Evolutionary conservation across 1,140 invertebrate species (phyloP).

Genomic region (Drosophila pandora): DNA sequence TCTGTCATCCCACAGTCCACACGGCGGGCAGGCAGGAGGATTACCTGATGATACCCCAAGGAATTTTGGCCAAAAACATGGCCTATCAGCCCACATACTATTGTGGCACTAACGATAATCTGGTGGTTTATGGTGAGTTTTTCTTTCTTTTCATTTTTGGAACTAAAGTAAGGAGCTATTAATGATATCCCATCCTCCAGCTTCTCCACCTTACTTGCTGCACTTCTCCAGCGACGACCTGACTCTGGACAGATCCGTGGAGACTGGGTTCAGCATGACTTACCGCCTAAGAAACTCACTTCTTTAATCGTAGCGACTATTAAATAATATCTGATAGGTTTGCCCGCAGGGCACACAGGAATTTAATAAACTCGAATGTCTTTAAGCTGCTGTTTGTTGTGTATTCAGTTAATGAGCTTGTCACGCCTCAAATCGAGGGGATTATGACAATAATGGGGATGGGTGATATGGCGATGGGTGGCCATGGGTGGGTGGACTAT

Average conservation of each 20-base stretch:
- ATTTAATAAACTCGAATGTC: constrained; percentile 65
- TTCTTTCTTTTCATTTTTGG: not conserved
- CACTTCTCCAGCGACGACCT: constrained; percentile 71
- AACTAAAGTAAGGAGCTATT: not conserved
- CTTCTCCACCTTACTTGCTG: constrained; percentile 61
- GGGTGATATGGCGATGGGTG: not conserved
- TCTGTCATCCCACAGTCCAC: constrained; percentile 60
- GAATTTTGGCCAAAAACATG: constrained; percentile 56
- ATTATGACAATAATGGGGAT: constrained; percentile 29
- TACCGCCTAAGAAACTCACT: constrained; percentile 61
- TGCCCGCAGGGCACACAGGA: constrained; percentile 40
- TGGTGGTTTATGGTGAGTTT: constrained; percentile 62
- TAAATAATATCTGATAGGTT: constrained; percentile 8
- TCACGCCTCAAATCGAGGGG: constrained; percentile 32
- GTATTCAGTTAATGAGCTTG: constrained; percentile 42
- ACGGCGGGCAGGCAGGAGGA: constrained; percentile 82
- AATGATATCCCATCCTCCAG: constrained; percentile 21
- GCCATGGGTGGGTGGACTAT: not conserved
- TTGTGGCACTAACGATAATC: constrained; percentile 66
- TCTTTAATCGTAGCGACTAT: constrained; percentile 26
- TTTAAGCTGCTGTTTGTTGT: constrained; percentile 27
- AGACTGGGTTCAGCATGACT: constrained; percentile 69
- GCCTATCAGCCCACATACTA: constrained; percentile 83
- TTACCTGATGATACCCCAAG: constrained; percentile 84
- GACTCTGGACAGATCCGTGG: constrained; percentile 48